A percentile compares a stretch with the other conserved stretches of the same genome.
phyloP scores from a whole-genome alignment of 2,797 vertebrate genomes.

The Platyrinchus mystaceus region DNA sequence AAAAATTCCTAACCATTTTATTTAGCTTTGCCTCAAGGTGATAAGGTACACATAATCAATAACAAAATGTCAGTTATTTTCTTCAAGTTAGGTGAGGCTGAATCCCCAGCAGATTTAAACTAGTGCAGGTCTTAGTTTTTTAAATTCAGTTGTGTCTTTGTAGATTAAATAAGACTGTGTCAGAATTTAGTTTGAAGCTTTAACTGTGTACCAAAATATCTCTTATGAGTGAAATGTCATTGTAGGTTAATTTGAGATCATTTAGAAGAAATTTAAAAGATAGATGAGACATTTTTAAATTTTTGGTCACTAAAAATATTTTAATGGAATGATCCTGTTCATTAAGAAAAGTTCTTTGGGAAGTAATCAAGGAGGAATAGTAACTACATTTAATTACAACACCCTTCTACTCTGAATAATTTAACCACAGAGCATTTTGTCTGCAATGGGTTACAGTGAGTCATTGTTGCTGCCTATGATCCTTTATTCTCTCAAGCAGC shows the following conservation, averaged over 20 bases:
- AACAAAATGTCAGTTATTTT: not conserved
- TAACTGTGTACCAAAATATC: not conserved
- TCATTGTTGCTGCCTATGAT: not conserved
- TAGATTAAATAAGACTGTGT: not conserved
- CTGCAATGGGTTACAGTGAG: not conserved
- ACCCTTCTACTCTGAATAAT: not conserved
- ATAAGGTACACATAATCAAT: not conserved
- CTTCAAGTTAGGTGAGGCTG: not conserved
- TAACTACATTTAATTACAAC: constrained; percentile 10
- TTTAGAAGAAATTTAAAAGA: not conserved
- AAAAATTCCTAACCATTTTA: not conserved
- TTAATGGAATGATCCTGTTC: not conserved
- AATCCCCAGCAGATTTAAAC: not conserved
- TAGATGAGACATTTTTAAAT: not conserved
- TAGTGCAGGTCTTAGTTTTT: not conserved
- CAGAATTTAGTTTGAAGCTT: not conserved
- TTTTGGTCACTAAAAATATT: not conserved
- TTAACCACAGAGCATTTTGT: not conserved
- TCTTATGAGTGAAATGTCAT: not conserved
- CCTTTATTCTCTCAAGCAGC: not conserved
- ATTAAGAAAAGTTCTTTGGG: not conserved
- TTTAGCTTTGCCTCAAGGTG: not conserved
- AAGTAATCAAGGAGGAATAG: not conserved
- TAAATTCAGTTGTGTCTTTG: not conserved
- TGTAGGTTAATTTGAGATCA: not conserved